These are phyloP conservation scores for Cochlearius cochlearius DNA, from an alignment of 2,113 vertebrate species.

Conservation along the genomic window DNA sequence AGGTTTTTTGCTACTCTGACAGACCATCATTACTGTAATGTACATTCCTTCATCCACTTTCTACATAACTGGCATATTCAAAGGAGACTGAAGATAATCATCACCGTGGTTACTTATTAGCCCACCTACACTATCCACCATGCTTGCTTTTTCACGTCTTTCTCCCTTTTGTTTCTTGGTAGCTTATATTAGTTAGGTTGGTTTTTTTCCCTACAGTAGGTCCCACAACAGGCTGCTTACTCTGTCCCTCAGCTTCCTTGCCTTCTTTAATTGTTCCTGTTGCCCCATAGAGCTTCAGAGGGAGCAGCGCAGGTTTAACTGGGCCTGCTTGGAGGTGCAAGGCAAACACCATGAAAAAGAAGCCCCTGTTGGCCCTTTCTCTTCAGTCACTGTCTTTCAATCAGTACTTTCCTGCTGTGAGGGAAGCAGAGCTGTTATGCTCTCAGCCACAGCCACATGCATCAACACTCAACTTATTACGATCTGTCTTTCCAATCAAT, in stretches of 20 bases:
- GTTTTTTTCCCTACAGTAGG: background rate
- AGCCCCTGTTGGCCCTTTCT: background rate
- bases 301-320: background rate
- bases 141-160: rapidly evolving
- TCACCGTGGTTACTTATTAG: background rate
- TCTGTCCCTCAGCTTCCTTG: background rate
- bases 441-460: background rate
- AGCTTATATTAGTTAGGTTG: background rate
- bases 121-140: background rate
- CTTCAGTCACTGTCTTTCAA: background rate
- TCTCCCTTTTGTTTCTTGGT: background rate
- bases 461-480: background rate
- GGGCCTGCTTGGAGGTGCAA: background rate
- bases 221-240: background rate
- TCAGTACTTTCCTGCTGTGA: background rate
- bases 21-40: background rate
- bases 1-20: background rate
- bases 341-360: background rate
- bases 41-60: background rate
- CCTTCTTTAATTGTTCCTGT: background rate
- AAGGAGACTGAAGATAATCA: background rate
- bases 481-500: background rate
- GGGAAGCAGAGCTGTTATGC: background rate
- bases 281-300: background rate
- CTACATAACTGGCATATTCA: background rate